A percentile compares a stretch with the other conserved stretches of the same genome.
Evolutionary conservation across 2,113 vertebrate genomes (phyloP).

Genomic region (Podarcis raffonei): DNA sequence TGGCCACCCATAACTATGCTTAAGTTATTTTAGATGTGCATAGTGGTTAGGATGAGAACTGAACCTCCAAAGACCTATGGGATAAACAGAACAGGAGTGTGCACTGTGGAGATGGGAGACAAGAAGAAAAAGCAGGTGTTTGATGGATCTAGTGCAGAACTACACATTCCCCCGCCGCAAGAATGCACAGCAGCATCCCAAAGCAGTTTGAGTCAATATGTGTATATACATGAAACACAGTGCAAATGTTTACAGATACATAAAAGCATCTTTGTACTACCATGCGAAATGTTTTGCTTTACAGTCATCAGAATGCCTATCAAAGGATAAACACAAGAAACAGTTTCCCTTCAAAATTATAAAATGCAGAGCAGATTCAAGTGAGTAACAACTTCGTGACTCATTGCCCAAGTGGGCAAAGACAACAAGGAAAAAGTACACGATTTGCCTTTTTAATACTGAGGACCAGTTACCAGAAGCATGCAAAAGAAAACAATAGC

Average conservation of each 20-base stretch:
- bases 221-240: neutral
- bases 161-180: no score
- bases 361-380: neutral
- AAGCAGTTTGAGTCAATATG: neutral
- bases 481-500: neutral
- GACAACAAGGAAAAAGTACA: neutral
- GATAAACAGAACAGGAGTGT: no score
- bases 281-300: neutral
- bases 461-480: neutral
- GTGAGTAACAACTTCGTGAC: neutral
- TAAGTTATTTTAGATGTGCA: no score
- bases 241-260: neutral
- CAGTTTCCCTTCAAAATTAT: neutral
- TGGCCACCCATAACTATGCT: no score
- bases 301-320: neutral
- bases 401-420: neutral
- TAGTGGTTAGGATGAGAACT: no score
- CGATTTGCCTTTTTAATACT: neutral
- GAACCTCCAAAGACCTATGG: no score
- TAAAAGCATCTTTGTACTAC: neutral
- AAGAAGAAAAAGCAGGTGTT: no score
- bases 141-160: no score
- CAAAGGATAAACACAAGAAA: neutral
- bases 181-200: neutral
- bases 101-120: no score